phyloP scores from a whole-genome alignment of 2,888 invertebrate species.

The Plemyria rubiginata region DNA sequence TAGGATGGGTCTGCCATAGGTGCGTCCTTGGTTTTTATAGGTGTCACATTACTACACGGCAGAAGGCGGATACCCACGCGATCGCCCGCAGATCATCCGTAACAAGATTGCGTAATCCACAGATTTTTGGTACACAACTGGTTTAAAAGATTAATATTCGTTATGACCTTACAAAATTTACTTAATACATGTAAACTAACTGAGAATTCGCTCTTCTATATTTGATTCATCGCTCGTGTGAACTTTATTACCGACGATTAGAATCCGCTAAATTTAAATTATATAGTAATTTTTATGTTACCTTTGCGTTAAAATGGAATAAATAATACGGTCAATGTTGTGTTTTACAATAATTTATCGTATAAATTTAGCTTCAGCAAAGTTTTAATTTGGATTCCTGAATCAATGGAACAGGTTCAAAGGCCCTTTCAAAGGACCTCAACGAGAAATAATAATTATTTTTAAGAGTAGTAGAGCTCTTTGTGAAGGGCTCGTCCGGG shows the following conservation, averaged over 20 bases:
- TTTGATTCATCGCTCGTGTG: constrained; percentile 44
- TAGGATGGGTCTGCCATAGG: constrained; percentile 46
- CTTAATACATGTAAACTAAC: constrained; percentile 52
- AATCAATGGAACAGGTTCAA: neutral
- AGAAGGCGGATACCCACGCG: constrained; percentile 61
- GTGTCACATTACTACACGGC: constrained; percentile 58
- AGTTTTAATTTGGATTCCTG: neutral
- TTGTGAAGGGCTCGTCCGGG: no score
- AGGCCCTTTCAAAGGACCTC: no score
- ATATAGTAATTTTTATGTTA: neutral
- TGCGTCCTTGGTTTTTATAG: constrained; percentile 73
- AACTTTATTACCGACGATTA: constrained; percentile 47
- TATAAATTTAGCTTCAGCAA: neutral
- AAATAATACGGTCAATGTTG: neutral
- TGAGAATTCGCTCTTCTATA: constrained; percentile 48
- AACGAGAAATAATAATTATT: no score
- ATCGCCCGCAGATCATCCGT: constrained; percentile 56
- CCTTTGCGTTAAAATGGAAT: neutral
- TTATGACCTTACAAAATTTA: constrained; percentile 53
- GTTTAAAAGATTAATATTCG: constrained; percentile 61
- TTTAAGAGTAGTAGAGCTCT: no score
- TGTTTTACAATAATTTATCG: neutral
- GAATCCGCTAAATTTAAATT: constrained; percentile 39
- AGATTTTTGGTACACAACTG: constrained; percentile 58
- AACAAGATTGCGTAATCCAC: constrained; percentile 61